Percentiles rank a stretch among this genome's conserved stretches.
phyloP scores from a whole-genome alignment of 2,888 invertebrate genomes.

The Pheosia tremula region DNA sequence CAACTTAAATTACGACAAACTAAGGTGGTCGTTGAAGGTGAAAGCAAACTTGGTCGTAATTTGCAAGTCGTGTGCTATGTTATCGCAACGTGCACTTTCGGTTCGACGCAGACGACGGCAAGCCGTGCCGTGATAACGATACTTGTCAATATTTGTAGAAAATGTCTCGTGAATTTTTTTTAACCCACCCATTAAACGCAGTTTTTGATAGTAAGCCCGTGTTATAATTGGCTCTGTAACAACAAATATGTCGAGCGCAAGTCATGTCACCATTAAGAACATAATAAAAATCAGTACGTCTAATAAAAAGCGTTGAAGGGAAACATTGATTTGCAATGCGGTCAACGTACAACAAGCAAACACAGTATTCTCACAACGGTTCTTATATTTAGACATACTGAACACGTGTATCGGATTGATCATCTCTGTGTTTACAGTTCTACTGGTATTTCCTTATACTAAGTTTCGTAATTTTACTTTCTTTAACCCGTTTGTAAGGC shows the following conservation, averaged over 20 bases:
- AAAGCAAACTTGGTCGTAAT: slow-evolving; percentile 60
- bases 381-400: slow-evolving; percentile 71
- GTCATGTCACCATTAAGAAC: slow-evolving; percentile 33
- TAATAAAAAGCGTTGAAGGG: slow-evolving; percentile 51
- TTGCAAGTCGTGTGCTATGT: slow-evolving; percentile 45
- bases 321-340: slow-evolving; percentile 64
- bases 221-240: too few relatives aligned
- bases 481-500: slow-evolving; percentile 32
- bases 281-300: slow-evolving; percentile 44
- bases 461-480: slow-evolving; percentile 60
- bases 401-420: slow-evolving; percentile 72
- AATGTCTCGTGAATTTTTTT: slow-evolving; percentile 47
- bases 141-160: slow-evolving; percentile 63
- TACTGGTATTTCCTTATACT: slow-evolving; percentile 59
- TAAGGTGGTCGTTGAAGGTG: slow-evolving; percentile 56
- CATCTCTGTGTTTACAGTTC: slow-evolving; percentile 62
- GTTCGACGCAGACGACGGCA: slow-evolving; percentile 38
- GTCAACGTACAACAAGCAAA: slow-evolving; percentile 65
- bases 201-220: too few relatives aligned
- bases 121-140: slow-evolving; percentile 48
- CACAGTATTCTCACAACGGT: slow-evolving; percentile 73
- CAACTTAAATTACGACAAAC: slow-evolving; percentile 49
- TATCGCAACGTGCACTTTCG: slow-evolving; percentile 53
- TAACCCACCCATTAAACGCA: too few relatives aligned
- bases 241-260: background rate